Base-by-base conservation (phyloP, 2,113 vertebrate species). In the Alouatta palliata region DNA sequence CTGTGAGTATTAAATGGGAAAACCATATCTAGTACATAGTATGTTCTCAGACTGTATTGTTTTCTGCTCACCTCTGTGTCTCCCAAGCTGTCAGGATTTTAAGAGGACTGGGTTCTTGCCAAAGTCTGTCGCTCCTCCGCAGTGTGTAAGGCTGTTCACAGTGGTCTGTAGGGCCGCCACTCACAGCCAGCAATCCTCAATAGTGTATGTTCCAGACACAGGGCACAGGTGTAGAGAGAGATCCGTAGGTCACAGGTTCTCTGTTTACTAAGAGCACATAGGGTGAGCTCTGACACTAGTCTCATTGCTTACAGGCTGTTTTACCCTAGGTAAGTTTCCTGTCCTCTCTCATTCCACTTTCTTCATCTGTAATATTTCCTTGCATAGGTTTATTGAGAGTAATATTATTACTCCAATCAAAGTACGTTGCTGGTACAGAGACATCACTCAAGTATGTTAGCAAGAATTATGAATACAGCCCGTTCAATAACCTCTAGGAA, bases 171-270 rank as follows among this genome's bases (percentile, higher is more conserved):
- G 73, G 61, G 3, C 37, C 0, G 8, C 11, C 14, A 27, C 0
- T 32, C 0, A 21, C 16, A 43, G 27, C 35, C 35, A 35, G 81
- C 13, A 0, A 27, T 52, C 77, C 61, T 14, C 12, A 20, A 11
- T 19, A 40, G 35, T 10, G 5, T 9, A 0, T 11, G n/a, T 25
- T 76, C 68, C 23, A 14, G 47, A 19, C 3, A 0, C 1, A 9
- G 17, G 76, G 19, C 3, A 35, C 2, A 25, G 49, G 49, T 0
- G 3, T 25, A 35, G 76, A 66, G 21, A 14, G 2, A 20, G 30
- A 17, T 35, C 20, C 2, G 0, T 11, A 6, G 13, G 43, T 4
- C 1, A 7, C 19, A 5, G 20, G 27, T 4, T 5, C 9, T 61
- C 49, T 11, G 3, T 35, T 58, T 32, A 5, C 11, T 2, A 8